Evolutionary conservation across 1,140 invertebrate species (phyloP).

Genomic region (Hypothenemus hampei): DNA sequence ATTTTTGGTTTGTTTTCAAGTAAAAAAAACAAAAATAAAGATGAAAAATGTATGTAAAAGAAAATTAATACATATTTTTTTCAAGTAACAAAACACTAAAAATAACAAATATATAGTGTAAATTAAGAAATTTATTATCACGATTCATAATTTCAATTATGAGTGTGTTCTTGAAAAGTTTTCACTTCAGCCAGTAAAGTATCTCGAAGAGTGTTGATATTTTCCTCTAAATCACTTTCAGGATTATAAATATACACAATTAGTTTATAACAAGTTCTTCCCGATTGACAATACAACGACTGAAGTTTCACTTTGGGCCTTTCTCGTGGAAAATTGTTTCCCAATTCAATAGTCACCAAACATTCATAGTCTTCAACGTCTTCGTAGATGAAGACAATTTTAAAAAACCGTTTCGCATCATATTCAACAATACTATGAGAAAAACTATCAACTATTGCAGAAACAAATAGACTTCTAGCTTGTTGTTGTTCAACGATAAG

Average conservation of each 20-base stretch:
- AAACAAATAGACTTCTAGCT: slow-evolving; percentile 39
- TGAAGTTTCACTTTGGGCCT: slow-evolving; percentile 36
- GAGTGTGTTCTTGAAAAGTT: slow-evolving; percentile 31
- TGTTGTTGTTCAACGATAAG: slow-evolving; percentile 26
- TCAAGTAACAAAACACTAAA: too few species aligned
- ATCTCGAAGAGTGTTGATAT: slow-evolving; percentile 25
- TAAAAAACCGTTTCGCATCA: slow-evolving; percentile 37
- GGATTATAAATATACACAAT: slow-evolving; percentile 36
- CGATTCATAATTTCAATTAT: too few species aligned
- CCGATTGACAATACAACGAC: slow-evolving; percentile 38
- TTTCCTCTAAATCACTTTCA: slow-evolving; percentile 22
- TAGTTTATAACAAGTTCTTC: slow-evolving; percentile 29
- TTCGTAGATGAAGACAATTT: slow-evolving; percentile 37
- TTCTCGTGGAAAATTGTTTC: slow-evolving; percentile 38
- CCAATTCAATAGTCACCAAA: slow-evolving; percentile 37
- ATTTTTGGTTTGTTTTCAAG: too few species aligned
- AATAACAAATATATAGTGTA: too few species aligned
- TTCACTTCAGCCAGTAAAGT: slow-evolving; percentile 16
- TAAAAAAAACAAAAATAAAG: too few species aligned
- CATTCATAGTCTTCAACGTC: slow-evolving; percentile 35
- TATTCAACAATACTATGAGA: slow-evolving; percentile 40
- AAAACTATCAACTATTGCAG: slow-evolving; percentile 34
- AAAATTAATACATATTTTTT: too few species aligned
- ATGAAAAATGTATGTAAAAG: too few species aligned
- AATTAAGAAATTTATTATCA: too few species aligned